phyloP scores from a whole-genome alignment of 2,888 invertebrate genomes.

The Gasteruption jaculator region DNA sequence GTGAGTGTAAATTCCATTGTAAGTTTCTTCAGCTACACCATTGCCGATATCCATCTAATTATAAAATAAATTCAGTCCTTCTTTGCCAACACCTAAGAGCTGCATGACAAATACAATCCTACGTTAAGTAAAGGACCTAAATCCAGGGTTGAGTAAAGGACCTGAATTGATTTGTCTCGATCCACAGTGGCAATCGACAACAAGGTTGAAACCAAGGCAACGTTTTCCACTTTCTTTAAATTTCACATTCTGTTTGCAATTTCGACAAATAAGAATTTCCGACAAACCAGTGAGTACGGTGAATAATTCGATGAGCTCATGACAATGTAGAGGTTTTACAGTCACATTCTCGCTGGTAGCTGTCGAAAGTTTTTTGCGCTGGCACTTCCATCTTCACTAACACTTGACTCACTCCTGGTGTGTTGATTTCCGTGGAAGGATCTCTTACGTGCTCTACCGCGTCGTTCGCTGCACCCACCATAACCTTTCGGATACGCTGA shows the following conservation, averaged over 20 bases:
- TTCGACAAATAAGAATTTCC: slow-evolving; percentile 17
- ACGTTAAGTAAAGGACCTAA: slow-evolving; percentile 27
- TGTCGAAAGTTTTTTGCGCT: too few relatives aligned
- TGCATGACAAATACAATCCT: slow-evolving; percentile 28
- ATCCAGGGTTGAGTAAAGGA: slow-evolving; percentile 21
- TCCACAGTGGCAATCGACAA: slow-evolving; percentile 22
- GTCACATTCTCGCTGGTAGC: too few relatives aligned
- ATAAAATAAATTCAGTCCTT: slow-evolving; percentile 28
- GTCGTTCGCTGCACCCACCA: slow-evolving; percentile 9
- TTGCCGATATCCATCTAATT: slow-evolving; percentile 22
- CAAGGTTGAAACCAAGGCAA: slow-evolving; percentile 28
- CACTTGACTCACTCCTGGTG: slow-evolving; percentile 12
- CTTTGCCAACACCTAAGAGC: slow-evolving; percentile 24
- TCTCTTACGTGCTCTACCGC: slow-evolving; percentile 10
- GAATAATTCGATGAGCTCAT: slow-evolving; percentile 16
- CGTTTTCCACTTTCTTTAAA: slow-evolving; percentile 23
- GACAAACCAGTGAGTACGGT: slow-evolving; percentile 17
- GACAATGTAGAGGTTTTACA: slow-evolving; percentile 13
- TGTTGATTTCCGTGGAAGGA: too few relatives aligned
- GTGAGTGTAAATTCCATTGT: slow-evolving; percentile 14
- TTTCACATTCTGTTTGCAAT: slow-evolving; percentile 20
- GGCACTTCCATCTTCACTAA: slow-evolving; percentile 7
- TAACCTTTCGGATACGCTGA: slow-evolving; percentile 15
- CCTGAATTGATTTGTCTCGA: slow-evolving; percentile 22
- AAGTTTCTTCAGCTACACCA: slow-evolving; percentile 17